phyloP scores from a whole-genome alignment of 30 jellyfish, hydroid and myxozoan genomes.

The Pseudorhiza aurosa region DNA sequence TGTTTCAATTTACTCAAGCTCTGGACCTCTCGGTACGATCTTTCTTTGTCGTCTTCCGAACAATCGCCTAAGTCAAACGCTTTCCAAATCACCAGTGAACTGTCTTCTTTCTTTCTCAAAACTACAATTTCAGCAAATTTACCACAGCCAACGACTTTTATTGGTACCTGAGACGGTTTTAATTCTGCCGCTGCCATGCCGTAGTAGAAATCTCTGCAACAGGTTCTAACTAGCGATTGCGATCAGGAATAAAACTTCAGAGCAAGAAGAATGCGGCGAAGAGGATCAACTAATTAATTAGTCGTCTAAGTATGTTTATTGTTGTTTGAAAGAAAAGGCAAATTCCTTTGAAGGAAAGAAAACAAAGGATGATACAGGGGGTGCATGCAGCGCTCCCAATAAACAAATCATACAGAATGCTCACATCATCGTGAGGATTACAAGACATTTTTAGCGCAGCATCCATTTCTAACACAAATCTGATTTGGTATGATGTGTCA shows the following conservation, averaged over 20 bases:
- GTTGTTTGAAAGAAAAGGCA: neutral
- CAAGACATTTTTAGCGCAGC: neutral
- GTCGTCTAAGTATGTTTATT: neutral
- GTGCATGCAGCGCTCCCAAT: too few relatives aligned
- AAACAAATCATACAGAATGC: too few relatives aligned
- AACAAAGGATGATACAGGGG: conserved; percentile 4
- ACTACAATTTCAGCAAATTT: conserved; percentile 92
- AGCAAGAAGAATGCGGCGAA: neutral
- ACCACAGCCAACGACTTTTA: conserved; percentile 88
- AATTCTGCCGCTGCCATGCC: conserved; percentile 41
- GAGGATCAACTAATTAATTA: conserved; percentile 4
- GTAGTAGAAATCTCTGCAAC: neutral
- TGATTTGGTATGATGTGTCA: neutral
- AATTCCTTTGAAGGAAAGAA: neutral
- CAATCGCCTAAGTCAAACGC: conserved; percentile 86
- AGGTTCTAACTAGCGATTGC: too few relatives aligned
- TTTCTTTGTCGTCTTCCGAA: conserved; percentile 79
- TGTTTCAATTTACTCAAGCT: conserved; percentile 75
- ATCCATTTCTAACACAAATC: neutral
- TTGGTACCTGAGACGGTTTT: conserved; percentile 64
- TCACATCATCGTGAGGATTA: neutral
- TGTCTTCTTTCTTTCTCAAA: conserved; percentile 78
- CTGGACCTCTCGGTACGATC: conserved; percentile 83
- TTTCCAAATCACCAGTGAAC: conserved; percentile 87
- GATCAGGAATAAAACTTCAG: too few relatives aligned